Conservation (phyloP, 2,113 vertebrate genomes). For the Cheirogaleus medius region DNA sequence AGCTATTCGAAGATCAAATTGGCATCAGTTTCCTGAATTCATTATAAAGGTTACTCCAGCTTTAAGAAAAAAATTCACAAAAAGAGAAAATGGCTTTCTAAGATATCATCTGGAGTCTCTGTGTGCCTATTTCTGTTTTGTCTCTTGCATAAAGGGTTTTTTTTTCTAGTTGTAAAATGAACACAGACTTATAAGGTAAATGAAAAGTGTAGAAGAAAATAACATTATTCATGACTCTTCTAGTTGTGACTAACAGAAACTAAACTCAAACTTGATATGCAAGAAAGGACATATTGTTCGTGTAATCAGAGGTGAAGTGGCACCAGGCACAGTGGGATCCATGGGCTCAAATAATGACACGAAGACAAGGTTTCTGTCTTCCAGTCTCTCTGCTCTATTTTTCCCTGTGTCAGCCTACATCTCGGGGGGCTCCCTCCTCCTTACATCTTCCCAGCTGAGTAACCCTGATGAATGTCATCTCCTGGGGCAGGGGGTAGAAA, state of each 20-base stretch:
- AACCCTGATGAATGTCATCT: not conserved
- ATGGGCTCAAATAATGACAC: not conserved
- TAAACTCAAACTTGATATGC: not conserved
- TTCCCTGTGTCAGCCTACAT: not conserved
- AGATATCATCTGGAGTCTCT: not conserved
- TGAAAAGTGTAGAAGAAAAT: not conserved
- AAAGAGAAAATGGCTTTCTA: not conserved
- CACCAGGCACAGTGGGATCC: not conserved
- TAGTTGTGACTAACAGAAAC: not conserved
- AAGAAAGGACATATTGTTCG: not conserved
- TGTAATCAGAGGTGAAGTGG: not conserved
- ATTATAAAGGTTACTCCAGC: not conserved
- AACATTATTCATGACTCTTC: not conserved
- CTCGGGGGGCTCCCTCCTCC: not conserved
- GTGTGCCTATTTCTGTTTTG: not conserved
- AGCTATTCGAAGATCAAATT: conserved; percentile 7
- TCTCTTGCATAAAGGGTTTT: not conserved
- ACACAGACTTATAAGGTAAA: not conserved
- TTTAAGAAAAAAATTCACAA: not conserved
- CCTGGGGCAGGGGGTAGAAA: too few species aligned
- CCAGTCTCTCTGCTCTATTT: not conserved
- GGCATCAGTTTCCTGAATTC: conserved; percentile 35
- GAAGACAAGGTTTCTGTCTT: not conserved
- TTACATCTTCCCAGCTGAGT: not conserved
- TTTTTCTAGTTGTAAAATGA: not conserved